Evolutionary conservation across 2,888 invertebrate genomes (phyloP).

Genomic region (Cordylochernes scorpioides): DNA sequence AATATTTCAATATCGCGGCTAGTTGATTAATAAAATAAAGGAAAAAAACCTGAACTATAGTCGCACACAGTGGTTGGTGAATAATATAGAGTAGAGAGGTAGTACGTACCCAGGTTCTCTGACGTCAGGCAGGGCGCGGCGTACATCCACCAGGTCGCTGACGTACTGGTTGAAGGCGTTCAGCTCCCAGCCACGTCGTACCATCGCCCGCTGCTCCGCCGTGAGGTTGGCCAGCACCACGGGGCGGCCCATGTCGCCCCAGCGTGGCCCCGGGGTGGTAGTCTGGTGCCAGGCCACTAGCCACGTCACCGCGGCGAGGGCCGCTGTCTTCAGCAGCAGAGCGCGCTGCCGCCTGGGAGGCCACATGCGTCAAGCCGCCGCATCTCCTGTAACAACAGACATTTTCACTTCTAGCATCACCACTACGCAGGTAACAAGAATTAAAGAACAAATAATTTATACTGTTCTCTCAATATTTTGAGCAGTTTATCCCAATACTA

Average conservation of each 20-base stretch:
- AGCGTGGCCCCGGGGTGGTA: slow-evolving; percentile 40
- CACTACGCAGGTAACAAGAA: no score
- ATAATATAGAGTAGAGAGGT: no score
- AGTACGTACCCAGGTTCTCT: slow-evolving; percentile 64
- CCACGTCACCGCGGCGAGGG: slow-evolving; percentile 1
- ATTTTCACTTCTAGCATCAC: no score
- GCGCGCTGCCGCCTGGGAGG: background rate
- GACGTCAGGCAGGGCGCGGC: slow-evolving; percentile 71
- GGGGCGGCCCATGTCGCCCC: slow-evolving; percentile 73
- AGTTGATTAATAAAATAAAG: no score
- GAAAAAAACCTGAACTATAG: no score
- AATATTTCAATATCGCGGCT: no score
- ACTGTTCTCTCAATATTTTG: no score
- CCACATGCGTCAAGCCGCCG: no score
- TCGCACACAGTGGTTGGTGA: no score
- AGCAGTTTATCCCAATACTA: no score
- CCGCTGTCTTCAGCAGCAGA: background rate
- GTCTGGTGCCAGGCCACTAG: slow-evolving; percentile 12
- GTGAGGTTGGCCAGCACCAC: slow-evolving; percentile 58
- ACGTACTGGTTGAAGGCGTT: slow-evolving; percentile 98
- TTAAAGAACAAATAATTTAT: no score
- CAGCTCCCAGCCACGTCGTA: slow-evolving; percentile 81
- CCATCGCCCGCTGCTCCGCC: slow-evolving; percentile 54
- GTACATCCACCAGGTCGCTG: slow-evolving; percentile 85
- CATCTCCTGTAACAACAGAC: no score